A percentile compares a stretch with the other conserved stretches of the same genome.
phyloP scores from a whole-genome alignment of 2,797 vertebrate species.

The Smutsia gigantea region DNA sequence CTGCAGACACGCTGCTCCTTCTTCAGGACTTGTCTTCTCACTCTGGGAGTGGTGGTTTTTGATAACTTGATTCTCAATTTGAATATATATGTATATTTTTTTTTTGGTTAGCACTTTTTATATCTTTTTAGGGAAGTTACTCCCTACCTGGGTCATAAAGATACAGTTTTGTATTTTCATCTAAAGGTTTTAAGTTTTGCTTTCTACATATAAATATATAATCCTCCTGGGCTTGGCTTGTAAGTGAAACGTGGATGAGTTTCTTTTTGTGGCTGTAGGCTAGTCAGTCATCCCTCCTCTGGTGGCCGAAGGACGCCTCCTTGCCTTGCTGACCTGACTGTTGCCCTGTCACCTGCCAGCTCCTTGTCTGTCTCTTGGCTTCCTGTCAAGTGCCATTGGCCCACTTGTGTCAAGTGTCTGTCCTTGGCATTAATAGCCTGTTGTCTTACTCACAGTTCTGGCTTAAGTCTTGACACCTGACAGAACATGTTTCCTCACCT shows the following conservation, averaged over 20 bases:
- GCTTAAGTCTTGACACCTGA: neutral
- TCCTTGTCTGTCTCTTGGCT: neutral
- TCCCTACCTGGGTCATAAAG: neutral
- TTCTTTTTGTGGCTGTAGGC: neutral
- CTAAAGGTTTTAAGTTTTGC: neutral
- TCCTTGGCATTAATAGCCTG: neutral
- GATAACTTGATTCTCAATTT: neutral
- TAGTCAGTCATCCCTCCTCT: neutral
- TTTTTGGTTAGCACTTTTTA: neutral
- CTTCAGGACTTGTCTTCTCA: neutral
- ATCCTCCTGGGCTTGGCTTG: neutral
- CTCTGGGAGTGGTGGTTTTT: neutral
- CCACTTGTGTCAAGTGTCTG: neutral
- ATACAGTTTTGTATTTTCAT: neutral
- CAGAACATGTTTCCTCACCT: neutral
- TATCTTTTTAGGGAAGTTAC: neutral
- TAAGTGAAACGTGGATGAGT: neutral
- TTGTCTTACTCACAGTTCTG: neutral
- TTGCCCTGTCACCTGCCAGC: neutral
- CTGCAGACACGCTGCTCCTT: neutral
- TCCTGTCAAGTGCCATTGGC: neutral
- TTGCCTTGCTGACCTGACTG: neutral
- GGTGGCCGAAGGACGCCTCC: neutral
- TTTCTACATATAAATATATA: neutral
- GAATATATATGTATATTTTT: neutral